Percentiles rank a stretch among this genome's conserved stretches.
Evolutionary conservation across 2,888 invertebrate species (phyloP).

Genomic region (Mimumesa dahlbomi): DNA sequence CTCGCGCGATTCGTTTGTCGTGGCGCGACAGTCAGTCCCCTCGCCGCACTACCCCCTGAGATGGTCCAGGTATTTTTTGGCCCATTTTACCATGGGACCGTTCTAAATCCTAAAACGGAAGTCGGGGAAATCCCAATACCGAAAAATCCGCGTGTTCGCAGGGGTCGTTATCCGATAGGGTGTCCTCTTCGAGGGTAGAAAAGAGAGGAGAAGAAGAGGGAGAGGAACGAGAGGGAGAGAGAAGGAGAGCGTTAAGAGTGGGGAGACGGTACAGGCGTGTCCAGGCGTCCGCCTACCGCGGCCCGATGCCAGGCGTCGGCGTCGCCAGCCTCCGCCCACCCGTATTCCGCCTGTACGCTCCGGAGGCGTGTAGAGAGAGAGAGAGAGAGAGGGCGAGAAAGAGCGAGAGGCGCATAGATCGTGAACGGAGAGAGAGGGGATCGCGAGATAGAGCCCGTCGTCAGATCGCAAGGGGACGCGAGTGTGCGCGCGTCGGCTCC

Average conservation of each 20-base stretch:
- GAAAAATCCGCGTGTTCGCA: too few relatives aligned
- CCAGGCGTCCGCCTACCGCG: constrained; percentile 47
- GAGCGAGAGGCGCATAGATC: neutral
- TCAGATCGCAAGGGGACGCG: constrained; percentile 76
- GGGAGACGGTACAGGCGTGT: constrained; percentile 57
- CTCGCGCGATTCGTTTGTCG: too few relatives aligned
- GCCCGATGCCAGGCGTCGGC: too few relatives aligned
- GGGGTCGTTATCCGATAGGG: constrained; percentile 68
- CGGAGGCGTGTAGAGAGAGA: neutral
- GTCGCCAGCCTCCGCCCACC: too few relatives aligned
- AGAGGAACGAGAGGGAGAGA: neutral
- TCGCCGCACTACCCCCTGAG: too few relatives aligned
- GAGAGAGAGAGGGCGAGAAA: neutral
- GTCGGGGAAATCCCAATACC: constrained; percentile 27
- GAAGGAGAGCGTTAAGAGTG: constrained; percentile 12
- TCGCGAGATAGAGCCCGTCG: constrained; percentile 10
- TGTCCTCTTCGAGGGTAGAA: constrained; percentile 16
- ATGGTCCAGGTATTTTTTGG: too few relatives aligned
- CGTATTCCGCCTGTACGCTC: neutral
- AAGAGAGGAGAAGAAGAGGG: neutral
- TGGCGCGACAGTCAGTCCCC: too few relatives aligned
- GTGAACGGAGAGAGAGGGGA: constrained; percentile 32
- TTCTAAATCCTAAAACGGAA: too few relatives aligned
- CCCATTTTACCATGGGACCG: too few relatives aligned
- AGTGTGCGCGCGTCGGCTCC: constrained; percentile 69